Percentiles rank a stretch among this genome's conserved stretches.
Evolutionary conservation across 2,888 invertebrate genomes (phyloP).

Genomic region (Scaptomyza tumidula): DNA sequence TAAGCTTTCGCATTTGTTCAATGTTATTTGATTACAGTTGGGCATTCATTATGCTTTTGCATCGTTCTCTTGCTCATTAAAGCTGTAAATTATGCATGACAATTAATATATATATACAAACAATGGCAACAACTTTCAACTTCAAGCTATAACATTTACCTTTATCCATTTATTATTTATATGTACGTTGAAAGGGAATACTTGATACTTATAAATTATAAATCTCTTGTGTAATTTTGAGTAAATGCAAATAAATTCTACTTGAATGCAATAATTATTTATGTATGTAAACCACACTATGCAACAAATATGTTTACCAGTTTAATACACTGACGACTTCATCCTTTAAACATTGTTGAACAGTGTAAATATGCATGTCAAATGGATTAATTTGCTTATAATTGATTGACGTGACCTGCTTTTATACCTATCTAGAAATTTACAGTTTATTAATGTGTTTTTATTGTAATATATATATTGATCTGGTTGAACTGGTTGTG

Average conservation of each 20-base stretch:
- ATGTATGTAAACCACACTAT: background rate
- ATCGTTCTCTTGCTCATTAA: constrained; percentile 63
- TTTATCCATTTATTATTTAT: constrained; percentile 5
- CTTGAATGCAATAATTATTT: background rate
- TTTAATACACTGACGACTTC: too few species aligned
- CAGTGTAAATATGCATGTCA: background rate
- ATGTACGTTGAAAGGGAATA: background rate
- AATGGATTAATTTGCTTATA: too few species aligned
- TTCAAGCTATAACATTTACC: constrained; percentile 1
- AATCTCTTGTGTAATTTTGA: background rate
- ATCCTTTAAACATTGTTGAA: background rate
- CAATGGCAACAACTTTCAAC: constrained; percentile 11
- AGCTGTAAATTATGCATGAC: constrained; percentile 50
- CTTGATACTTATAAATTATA: background rate
- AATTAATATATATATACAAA: constrained; percentile 38
- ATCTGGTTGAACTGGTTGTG: constrained; percentile 41
- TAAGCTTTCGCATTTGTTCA: constrained; percentile 45
- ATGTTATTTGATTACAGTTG: constrained; percentile 58
- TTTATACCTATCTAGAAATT: background rate
- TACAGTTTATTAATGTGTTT: constrained; percentile 31
- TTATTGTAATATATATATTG: constrained; percentile 52
- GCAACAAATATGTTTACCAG: background rate
- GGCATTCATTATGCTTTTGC: constrained; percentile 43
- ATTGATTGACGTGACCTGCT: constrained; percentile 3
- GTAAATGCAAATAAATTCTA: background rate